A percentile compares a stretch with the other conserved stretches of the same genome.
Evolutionary conservation across 2,113 vertebrate genomes (phyloP).

Genomic region (Tichodroma muraria): DNA sequence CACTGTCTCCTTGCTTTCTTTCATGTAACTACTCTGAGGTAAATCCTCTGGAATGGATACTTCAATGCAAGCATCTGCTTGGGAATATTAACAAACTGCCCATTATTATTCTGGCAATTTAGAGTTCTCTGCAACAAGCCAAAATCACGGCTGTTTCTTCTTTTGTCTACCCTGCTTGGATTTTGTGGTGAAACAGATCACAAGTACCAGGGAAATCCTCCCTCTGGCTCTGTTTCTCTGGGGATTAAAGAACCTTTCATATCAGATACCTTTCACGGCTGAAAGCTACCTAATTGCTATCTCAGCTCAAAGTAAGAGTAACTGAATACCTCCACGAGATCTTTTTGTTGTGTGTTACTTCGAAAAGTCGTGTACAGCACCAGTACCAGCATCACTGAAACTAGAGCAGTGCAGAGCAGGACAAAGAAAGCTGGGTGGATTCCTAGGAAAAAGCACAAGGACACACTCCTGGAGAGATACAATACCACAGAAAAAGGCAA

Average conservation of each 20-base stretch:
- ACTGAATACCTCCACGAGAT: slow-evolving; percentile 70
- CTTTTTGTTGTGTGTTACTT: slow-evolving; percentile 60
- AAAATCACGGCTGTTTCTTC: not conserved
- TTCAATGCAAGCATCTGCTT: not conserved
- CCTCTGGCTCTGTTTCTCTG: not conserved
- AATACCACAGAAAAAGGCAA: not conserved
- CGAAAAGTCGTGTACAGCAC: slow-evolving; percentile 74
- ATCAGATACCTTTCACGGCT: not conserved
- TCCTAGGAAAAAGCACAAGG: slow-evolving; percentile 51
- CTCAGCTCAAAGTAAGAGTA: not conserved
- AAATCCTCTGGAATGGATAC: not conserved
- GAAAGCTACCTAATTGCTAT: not conserved
- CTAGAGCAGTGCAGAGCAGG: slow-evolving; percentile 72
- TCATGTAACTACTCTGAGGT: not conserved
- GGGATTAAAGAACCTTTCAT: not conserved
- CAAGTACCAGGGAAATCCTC: not conserved
- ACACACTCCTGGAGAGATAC: not conserved
- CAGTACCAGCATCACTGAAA: slow-evolving; percentile 71
- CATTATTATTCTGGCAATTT: not conserved
- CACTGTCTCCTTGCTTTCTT: not conserved
- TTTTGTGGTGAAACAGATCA: not conserved
- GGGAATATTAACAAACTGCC: not conserved
- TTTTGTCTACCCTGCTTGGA: not conserved
- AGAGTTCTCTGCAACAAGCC: not conserved
- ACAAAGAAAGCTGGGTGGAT: slow-evolving; percentile 74